Base-by-base conservation (phyloP, 1,140 invertebrate species). In the Anagrus nilaparvatae region DNA sequence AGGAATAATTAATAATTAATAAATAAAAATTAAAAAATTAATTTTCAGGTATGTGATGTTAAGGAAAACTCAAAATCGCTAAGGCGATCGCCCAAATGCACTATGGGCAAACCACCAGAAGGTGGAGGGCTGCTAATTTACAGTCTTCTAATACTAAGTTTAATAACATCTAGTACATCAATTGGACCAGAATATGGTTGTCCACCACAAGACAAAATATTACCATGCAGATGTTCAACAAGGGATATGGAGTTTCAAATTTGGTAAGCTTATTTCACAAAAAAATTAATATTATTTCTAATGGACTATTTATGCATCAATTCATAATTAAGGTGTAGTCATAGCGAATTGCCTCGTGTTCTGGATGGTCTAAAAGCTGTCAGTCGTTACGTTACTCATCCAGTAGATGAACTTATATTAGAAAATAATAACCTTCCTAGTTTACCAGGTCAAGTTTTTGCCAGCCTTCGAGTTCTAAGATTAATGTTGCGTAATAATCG, bases 351-450 rank as follows among this genome's bases (percentile, higher is more conserved):
- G 40, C 74, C 77, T 2, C 77, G 76, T 54, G 82, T 87, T 3
- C 59, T 81, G 37, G 79, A 81, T 50, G 82, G 82, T 7, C 58
- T 89, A 8, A 78, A 82, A 47, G 71, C 77, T 9, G 73, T 86
- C 18, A 79, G 79, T 37, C 73, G 79, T 31, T 73, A 77, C 37
- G 63, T 85, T 16, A 74, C 71, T 35, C 75, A 73, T 28, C 77
- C 82, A 8, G 79, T 90, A 41, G 87, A 88, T 56, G 87, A 90
- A 55, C 54, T 90, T 29, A 87, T 90, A 32, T 69, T 90, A 44
- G 87, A 90, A 65, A 87, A 87, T 51, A 89, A 89, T 59, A 81
- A 84, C 50, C 59, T 89, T 28, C 84, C 84, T 2, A 81, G 85
- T 4, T 50, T 90, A 13, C 84, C 85, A 4, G 85, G 84, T 13